Conservation (phyloP, 64 coral and sea anemone species). For the Catalaphyllia jardinei region DNA sequence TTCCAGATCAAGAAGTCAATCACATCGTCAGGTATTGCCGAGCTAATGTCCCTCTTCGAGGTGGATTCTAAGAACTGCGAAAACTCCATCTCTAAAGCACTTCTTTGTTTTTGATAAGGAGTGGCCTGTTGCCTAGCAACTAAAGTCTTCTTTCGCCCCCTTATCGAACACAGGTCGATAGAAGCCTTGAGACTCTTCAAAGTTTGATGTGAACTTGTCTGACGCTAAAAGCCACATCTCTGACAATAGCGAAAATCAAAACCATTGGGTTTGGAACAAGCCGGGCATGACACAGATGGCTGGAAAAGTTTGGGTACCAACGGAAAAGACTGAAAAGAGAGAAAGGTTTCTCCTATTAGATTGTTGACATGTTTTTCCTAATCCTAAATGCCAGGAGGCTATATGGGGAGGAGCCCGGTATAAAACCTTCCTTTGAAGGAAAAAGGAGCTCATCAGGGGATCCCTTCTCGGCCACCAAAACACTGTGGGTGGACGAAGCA, state of each 20-base stretch:
- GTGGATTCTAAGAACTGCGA: not conserved
- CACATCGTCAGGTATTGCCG: constrained; percentile 18
- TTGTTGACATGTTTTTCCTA: no score
- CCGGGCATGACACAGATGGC: constrained; percentile 1
- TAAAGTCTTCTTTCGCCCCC: not conserved
- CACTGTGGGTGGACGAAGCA: no score
- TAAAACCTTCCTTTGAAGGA: no score
- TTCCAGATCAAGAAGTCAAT: constrained; percentile 11
- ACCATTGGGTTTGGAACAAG: constrained; percentile 8
- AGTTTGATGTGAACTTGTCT: not conserved
- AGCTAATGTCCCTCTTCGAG: not conserved
- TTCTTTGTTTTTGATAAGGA: constrained; percentile 8
- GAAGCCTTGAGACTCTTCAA: not conserved
- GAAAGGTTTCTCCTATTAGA: no score
- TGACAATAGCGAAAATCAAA: constrained; percentile 27
- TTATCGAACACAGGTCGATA: not conserved
- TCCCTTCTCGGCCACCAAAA: no score
- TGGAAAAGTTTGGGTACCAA: no score
- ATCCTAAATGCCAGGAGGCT: no score
- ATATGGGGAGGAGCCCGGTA: no score
- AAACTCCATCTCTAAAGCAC: not conserved
- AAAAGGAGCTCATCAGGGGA: no score
- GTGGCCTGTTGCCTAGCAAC: not conserved
- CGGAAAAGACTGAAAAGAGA: no score
- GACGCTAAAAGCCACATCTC: constrained; percentile 23